These are phyloP conservation scores for Leptinotarsa rubiginosa DNA, from an alignment of 2,888 invertebrate genomes.

Conservation along the genomic window DNA sequence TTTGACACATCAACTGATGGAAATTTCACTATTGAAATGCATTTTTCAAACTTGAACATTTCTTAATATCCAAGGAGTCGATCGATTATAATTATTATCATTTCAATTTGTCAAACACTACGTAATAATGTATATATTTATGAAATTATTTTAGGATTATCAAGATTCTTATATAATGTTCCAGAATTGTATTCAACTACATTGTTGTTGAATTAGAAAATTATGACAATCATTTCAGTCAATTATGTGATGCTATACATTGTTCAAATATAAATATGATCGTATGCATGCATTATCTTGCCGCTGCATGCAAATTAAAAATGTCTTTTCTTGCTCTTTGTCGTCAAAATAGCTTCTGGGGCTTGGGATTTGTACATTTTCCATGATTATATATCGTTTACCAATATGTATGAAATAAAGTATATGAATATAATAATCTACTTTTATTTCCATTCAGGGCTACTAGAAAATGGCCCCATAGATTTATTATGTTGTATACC, in stretches of 20 bases:
- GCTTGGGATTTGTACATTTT: conserved; percentile 10
- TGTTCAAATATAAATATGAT: not conserved
- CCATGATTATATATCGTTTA: not conserved
- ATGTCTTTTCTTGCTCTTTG: not conserved
- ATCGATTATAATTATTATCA: not conserved
- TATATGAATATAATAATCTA: not conserved
- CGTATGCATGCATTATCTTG: conserved; percentile 1
- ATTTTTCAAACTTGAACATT: no score
- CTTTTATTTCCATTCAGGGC: no score
- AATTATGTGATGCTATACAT: conserved; percentile 1
- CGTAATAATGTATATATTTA: not conserved
- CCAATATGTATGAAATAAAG: conserved; percentile 9
- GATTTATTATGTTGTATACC: no score
- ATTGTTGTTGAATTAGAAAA: no score
- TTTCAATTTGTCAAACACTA: conserved; percentile 4
- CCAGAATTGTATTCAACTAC: no score
- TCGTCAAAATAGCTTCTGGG: not conserved
- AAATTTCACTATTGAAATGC: no score
- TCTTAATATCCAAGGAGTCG: no score
- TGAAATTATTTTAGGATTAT: not conserved
- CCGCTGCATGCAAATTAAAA: not conserved
- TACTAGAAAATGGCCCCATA: no score
- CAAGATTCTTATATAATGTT: not conserved
- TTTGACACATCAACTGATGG: no score
- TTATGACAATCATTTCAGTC: not conserved